phyloP scores from a whole-genome alignment of 23 tunicate species.

The Ciona savignyi region DNA sequence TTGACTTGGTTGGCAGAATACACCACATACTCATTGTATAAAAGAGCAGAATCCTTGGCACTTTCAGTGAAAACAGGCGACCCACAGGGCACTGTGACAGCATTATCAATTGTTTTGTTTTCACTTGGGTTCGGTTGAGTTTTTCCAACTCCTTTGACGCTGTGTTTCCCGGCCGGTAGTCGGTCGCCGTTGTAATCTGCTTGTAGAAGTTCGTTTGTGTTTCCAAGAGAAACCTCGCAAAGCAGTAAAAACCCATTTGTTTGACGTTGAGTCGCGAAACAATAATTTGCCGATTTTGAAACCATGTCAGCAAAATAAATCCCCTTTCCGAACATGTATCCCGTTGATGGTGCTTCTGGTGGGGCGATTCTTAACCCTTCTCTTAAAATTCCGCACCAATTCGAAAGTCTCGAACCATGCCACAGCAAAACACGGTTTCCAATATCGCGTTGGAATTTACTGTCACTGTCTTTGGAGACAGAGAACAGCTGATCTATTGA shows the following conservation, averaged over 20 bases:
- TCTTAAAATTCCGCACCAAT: slow-evolving; percentile 74
- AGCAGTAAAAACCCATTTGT: slow-evolving; percentile 59
- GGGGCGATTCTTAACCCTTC: slow-evolving; percentile 73
- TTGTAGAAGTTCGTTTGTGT: slow-evolving; percentile 19
- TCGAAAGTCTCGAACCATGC: slow-evolving; percentile 81
- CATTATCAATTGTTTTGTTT: neutral
- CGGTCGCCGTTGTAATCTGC: slow-evolving; percentile 63
- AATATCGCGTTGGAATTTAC: slow-evolving; percentile 28
- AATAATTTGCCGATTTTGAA: slow-evolving; percentile 82
- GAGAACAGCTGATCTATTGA: slow-evolving; percentile 37
- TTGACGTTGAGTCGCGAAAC: slow-evolving; percentile 42
- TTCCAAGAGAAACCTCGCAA: slow-evolving; percentile 84
- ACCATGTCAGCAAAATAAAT: slow-evolving; percentile 84
- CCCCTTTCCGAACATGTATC: slow-evolving; percentile 87
- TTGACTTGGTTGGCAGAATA: neutral
- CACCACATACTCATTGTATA: neutral
- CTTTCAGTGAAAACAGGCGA: neutral
- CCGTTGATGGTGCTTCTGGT: slow-evolving; percentile 74
- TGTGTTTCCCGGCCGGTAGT: slow-evolving; percentile 48
- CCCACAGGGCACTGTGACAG: neutral
- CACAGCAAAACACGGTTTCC: slow-evolving; percentile 56
- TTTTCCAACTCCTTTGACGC: slow-evolving; percentile 62
- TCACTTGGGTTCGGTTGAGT: slow-evolving; percentile 36
- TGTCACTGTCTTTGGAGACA: slow-evolving; percentile 19
- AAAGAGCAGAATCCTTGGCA: neutral